A percentile compares a stretch with the other conserved stretches of the same genome.
phyloP scores from a whole-genome alignment of 2,888 invertebrate species.

The Drosophila cracens region DNA sequence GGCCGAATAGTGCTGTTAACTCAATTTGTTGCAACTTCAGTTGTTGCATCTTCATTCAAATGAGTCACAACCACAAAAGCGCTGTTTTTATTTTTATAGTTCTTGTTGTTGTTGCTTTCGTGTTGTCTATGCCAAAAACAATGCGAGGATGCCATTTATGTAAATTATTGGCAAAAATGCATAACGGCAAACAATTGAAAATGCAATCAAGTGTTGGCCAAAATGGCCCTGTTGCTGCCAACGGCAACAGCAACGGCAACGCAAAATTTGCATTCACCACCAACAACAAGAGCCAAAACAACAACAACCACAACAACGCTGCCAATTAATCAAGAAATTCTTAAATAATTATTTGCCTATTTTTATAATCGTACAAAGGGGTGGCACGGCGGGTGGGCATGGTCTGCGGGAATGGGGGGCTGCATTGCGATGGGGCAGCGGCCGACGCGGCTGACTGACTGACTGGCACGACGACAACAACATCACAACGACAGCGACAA shows the following conservation, averaged over 20 bases:
- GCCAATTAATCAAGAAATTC: constrained; percentile 84
- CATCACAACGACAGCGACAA: constrained; percentile 23
- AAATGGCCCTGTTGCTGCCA: constrained; percentile 60
- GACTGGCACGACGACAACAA: constrained; percentile 68
- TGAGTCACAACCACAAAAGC: constrained; percentile 36
- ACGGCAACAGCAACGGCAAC: constrained; percentile 52
- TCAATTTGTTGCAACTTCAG: constrained; percentile 24
- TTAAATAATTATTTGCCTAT: constrained; percentile 84
- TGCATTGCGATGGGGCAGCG: constrained; percentile 57
- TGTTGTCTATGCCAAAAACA: constrained; percentile 45
- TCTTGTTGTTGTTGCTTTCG: constrained; percentile 9
- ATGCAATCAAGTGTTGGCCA: constrained; percentile 82
- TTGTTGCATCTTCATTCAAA: constrained; percentile 1
- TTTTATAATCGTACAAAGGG: constrained; percentile 71
- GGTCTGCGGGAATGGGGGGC: not conserved
- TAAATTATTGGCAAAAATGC: constrained; percentile 80
- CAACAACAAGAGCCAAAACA: constrained; percentile 36
- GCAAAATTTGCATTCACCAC: constrained; percentile 58
- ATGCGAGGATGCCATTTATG: constrained; percentile 65
- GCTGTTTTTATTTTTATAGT: constrained; percentile 12
- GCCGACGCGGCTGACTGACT: constrained; percentile 75
- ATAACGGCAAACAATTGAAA: constrained; percentile 82
- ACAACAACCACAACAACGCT: constrained; percentile 58
- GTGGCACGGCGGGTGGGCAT: constrained; percentile 14
- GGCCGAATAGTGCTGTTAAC: not conserved